Evolutionary conservation across 1,140 invertebrate genomes (phyloP).

Genomic region (Asbolus verrucosus): DNA sequence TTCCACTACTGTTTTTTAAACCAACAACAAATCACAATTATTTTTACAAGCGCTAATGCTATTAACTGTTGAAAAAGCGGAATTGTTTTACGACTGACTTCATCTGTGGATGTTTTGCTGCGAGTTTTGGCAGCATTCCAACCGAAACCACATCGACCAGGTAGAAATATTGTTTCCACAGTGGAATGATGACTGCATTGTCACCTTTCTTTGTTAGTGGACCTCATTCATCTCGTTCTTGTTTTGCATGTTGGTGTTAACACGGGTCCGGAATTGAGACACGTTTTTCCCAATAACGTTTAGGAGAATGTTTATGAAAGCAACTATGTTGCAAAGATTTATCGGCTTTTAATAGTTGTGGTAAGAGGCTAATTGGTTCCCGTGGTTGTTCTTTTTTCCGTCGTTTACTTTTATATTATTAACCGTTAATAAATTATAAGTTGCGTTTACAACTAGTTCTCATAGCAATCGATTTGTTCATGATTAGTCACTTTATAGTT

Average conservation of each 20-base stretch:
- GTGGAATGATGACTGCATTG: not conserved
- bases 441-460: no score
- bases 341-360: not conserved
- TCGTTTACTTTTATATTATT: no score
- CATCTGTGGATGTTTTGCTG: not conserved
- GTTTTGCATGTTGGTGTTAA: not conserved
- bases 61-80: no score
- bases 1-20: no score
- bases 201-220: not conserved
- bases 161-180: no score
- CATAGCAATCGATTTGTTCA: not conserved
- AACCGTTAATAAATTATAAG: no score
- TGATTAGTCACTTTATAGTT: not conserved
- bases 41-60: no score
- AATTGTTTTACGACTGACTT: no score
- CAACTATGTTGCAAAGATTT: not conserved
- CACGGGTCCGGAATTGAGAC: not conserved
- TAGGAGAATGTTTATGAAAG: not conserved
- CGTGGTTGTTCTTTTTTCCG: not conserved
- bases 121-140: not conserved
- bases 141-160: conserved; percentile 1
- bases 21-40: no score
- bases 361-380: not conserved
- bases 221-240: not conserved
- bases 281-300: not conserved